Percentiles rank a stretch among this genome's conserved stretches.
Conservation (phyloP, 2,888 invertebrate genomes). For the Drosophila neoperkinsi region DNA sequence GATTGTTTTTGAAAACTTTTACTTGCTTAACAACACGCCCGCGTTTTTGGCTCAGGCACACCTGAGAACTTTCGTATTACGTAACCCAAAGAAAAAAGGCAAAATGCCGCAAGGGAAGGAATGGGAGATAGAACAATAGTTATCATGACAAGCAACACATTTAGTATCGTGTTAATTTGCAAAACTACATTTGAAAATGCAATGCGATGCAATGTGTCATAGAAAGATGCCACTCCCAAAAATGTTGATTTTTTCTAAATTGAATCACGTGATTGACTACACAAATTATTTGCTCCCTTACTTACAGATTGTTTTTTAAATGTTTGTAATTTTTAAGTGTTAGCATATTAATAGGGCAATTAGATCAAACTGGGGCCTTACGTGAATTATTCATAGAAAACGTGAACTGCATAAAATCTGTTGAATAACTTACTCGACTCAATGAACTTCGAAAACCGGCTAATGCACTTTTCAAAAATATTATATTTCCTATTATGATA, state of each 20-base stretch:
- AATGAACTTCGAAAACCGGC: constrained; percentile 6
- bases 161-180: constrained; percentile 12
- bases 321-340: neutral
- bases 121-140: neutral
- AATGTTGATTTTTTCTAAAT: neutral
- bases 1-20: constrained; percentile 13
- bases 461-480: neutral
- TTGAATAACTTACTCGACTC: constrained; percentile 2
- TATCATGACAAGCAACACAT: neutral
- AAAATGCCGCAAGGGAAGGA: neutral
- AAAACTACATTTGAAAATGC: neutral
- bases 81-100: constrained; percentile 14
- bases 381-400: constrained; percentile 7
- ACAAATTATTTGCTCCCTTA: neutral
- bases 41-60: constrained; percentile 1
- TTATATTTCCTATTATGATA: neutral
- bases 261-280: neutral
- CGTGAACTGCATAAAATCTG: constrained; percentile 18
- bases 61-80: constrained; percentile 14
- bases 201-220: neutral
- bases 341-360: constrained; percentile 19
- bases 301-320: neutral
- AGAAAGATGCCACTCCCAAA: neutral
- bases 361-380: neutral
- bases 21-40: constrained; percentile 25